These are phyloP conservation scores for Prenolepis imparis DNA, from an alignment of 2,888 invertebrate genomes.

Conservation along the genomic window DNA sequence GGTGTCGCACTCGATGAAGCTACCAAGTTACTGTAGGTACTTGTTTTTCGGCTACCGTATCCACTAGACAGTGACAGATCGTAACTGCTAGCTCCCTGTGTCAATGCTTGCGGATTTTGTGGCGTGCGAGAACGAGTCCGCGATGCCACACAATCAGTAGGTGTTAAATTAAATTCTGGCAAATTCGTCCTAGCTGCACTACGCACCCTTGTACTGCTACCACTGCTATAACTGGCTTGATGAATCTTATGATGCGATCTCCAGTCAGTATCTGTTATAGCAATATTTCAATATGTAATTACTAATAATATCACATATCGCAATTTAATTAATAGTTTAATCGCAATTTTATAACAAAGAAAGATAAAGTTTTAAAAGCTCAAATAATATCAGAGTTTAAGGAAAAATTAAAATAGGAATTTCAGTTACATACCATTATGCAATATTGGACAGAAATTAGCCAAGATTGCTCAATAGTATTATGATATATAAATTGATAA, in stretches of 20 bases:
- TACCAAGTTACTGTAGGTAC: constrained; percentile 76
- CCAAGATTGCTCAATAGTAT: background rate
- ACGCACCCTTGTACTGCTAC: constrained; percentile 80
- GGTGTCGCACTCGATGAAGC: constrained; percentile 76
- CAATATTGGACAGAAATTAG: constrained; percentile 1
- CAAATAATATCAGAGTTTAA: background rate
- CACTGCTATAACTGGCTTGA: constrained; percentile 77
- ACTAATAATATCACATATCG: background rate
- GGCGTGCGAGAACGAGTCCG: constrained; percentile 85
- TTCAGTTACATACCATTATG: background rate
- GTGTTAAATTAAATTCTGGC: constrained; percentile 81
- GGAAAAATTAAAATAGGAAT: background rate
- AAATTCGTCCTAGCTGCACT: constrained; percentile 77
- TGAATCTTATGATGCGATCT: constrained; percentile 82
- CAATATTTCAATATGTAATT: constrained; percentile 38
- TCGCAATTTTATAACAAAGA: background rate
- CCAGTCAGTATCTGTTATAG: constrained; percentile 81
- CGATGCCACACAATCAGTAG: constrained; percentile 84
- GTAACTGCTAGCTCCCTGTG: constrained; percentile 77
- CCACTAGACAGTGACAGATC: constrained; percentile 78
- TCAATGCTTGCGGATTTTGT: constrained; percentile 80
- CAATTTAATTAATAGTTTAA: background rate
- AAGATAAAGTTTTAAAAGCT: background rate
- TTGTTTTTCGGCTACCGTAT: constrained; percentile 78
- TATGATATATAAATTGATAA: background rate